phyloP scores from a whole-genome alignment of 2,888 invertebrate species.

The Athalia cordata region DNA sequence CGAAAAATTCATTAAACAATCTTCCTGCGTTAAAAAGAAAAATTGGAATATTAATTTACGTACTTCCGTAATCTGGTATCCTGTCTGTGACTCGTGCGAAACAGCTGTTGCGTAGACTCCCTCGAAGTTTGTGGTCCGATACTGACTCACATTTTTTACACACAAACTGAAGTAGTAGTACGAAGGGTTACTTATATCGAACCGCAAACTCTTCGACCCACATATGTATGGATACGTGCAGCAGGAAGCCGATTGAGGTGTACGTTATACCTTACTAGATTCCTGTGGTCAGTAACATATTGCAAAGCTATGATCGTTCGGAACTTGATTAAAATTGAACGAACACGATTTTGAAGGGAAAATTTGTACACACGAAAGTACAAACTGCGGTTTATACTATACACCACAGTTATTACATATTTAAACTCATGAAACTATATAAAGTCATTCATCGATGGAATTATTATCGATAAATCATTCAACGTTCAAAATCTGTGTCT shows the following conservation, averaged over 20 bases:
- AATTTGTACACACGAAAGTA: neutral
- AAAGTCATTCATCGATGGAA: neutral
- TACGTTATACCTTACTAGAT: no score
- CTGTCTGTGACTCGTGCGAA: conserved; percentile 3
- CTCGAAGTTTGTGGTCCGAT: conserved; percentile 38
- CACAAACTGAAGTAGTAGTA: neutral
- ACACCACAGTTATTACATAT: neutral
- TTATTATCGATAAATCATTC: no score
- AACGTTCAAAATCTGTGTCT: no score
- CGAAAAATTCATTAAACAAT: no score
- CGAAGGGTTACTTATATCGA: neutral
- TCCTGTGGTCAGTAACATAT: no score
- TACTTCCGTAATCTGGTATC: neutral
- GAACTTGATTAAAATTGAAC: no score
- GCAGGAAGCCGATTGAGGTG: no score
- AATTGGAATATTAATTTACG: conserved; percentile 28
- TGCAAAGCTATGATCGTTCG: no score
- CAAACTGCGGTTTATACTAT: neutral
- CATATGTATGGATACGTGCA: no score
- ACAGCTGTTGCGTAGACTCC: conserved; percentile 36
- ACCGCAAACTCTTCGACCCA: conserved; percentile 9
- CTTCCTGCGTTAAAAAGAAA: neutral
- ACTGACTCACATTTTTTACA: neutral
- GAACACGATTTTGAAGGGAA: no score
- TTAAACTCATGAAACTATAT: neutral